phyloP scores from a whole-genome alignment of 2,113 vertebrate genomes.

The Myodes glareolus region DNA sequence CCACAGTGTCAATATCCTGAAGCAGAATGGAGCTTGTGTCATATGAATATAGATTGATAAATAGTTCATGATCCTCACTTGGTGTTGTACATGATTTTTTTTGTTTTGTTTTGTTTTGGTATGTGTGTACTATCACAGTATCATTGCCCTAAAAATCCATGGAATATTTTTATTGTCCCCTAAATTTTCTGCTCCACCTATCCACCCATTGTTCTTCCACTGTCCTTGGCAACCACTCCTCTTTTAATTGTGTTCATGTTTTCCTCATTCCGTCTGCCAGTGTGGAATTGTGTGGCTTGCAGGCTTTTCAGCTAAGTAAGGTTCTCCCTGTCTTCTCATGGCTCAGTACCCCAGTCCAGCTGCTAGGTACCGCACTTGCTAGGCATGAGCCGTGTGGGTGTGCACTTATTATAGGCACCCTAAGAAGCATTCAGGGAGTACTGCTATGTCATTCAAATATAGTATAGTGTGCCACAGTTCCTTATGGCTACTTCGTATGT shows the following conservation, averaged over 20 bases:
- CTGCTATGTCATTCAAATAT: background rate
- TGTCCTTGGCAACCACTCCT: background rate
- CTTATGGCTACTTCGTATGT: background rate
- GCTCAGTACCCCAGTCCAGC: background rate
- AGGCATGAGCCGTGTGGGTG: background rate
- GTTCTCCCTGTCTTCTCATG: background rate
- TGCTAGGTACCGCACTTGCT: background rate
- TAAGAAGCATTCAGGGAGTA: background rate
- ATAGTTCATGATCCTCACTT: background rate
- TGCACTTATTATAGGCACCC: background rate
- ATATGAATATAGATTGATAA: accelerated
- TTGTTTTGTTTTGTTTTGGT: background rate
- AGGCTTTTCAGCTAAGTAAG: background rate
- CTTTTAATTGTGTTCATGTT: background rate
- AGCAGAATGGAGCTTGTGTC: background rate
- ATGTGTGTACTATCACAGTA: no score
- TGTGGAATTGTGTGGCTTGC: no score
- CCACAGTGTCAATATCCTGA: accelerated
- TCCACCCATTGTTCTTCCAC: no score
- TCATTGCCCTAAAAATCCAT: background rate
- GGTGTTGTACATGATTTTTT: accelerated
- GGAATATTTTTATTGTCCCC: background rate
- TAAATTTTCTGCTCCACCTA: background rate
- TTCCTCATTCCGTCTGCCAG: background rate
- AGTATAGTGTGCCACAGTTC: background rate